Evolutionary conservation across 2,113 vertebrate genomes (phyloP).

Genomic region (Aspidoscelis tigris): DNA sequence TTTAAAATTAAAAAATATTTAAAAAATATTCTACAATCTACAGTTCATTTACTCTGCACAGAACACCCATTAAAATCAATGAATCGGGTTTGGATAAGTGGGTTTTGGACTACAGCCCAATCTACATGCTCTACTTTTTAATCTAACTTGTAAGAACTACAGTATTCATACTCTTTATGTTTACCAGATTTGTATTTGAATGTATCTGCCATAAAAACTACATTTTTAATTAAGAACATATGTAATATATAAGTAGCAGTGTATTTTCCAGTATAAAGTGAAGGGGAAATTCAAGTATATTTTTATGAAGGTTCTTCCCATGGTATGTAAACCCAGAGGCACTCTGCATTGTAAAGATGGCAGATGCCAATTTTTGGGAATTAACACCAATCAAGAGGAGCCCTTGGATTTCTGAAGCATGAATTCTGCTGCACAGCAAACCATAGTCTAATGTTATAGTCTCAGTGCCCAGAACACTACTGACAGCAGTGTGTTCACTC

Average conservation of each 20-base stretch:
- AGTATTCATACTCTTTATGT: not conserved
- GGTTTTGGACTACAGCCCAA: not conserved
- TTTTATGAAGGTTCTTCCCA: not conserved
- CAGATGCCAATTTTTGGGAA: not conserved
- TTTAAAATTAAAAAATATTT: not conserved
- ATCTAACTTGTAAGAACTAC: not conserved
- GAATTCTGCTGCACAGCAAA: too few species aligned
- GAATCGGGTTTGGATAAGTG: not conserved
- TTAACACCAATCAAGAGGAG: not conserved
- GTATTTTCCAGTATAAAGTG: not conserved
- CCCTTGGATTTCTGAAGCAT: too few species aligned
- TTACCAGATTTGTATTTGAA: not conserved
- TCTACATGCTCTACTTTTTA: not conserved
- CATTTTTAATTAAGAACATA: not conserved
- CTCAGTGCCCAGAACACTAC: too few species aligned
- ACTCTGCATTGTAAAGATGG: not conserved
- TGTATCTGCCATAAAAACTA: not conserved
- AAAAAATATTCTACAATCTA: not conserved
- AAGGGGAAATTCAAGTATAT: not conserved
- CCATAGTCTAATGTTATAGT: too few species aligned
- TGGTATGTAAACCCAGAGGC: not conserved
- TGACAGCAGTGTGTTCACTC: not conserved
- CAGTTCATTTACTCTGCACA: not conserved
- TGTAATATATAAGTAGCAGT: not conserved
- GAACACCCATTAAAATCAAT: conserved; percentile 7